These are phyloP conservation scores for Ploceus nigricollis DNA, from an alignment of 2,113 vertebrate genomes.

Conservation along the genomic window DNA sequence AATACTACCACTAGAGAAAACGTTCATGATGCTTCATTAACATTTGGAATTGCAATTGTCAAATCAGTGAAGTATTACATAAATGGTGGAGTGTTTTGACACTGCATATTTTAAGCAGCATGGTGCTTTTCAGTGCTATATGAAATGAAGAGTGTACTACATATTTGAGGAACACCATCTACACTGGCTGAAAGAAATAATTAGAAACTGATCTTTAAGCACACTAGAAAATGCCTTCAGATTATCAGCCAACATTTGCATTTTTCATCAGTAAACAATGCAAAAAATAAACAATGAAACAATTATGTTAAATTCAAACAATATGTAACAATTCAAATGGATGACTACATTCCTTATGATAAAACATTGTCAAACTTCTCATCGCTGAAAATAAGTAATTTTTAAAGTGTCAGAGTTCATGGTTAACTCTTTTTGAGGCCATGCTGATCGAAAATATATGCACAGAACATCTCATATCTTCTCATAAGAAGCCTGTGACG, in stretches of 20 bases:
- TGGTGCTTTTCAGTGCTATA: not conserved
- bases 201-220: not conserved
- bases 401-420: not conserved
- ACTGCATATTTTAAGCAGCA: not conserved
- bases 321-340: not conserved
- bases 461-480: not conserved
- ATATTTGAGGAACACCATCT: not conserved
- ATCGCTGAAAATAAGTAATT: not conserved
- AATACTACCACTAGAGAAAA: not conserved
- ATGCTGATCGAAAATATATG: not conserved
- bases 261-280: not conserved
- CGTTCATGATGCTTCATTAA: conserved; percentile 10
- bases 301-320: not conserved
- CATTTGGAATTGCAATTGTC: conserved; percentile 25
- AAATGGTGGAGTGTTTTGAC: conserved; percentile 31
- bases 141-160: not conserved
- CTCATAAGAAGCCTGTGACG: not conserved
- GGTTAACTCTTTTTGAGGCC: not conserved
- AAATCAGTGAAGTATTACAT: not conserved
- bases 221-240: not conserved
- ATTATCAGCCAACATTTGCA: not conserved
- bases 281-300: not conserved
- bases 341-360: not conserved
- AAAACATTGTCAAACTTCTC: not conserved
- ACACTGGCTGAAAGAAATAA: not conserved